Evolutionary conservation across 1,140 invertebrate genomes (phyloP), one percentile per base, ranked within the genome.

Genomic region (Frieseomelitta varia): DNA sequence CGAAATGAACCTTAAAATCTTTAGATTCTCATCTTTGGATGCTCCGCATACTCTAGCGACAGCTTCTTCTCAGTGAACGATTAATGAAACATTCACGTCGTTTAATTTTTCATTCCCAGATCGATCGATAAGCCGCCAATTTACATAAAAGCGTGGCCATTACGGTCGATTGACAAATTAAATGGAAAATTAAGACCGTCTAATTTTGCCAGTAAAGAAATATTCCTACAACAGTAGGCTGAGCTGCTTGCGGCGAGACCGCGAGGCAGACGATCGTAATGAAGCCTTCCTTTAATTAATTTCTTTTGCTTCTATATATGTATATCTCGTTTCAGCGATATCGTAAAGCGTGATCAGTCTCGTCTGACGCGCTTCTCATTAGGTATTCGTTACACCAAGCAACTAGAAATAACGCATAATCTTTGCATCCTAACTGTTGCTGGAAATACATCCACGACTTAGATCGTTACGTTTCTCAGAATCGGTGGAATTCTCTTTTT

Each of bases 131-230:
- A 47, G 39, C n/a, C n/a, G n/a, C n/a, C 3, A 61, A 61, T 61
- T 61, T 61, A 61, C 24, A n/a, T n/a, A n/a, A 17, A 4, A 55
- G 53, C 53, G 17, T 55, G 19, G 1, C 11, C 8, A 14, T 53
- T 73, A 53, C 47, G 51, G 56, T 27, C 21, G 71, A 55, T 71
- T 51, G 53, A 19, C 34, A 30, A 10, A 65, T 81, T 34, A 27
- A 27, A 47, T 14, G 61, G 51, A 58, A 69, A 71, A 58, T 79
- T 21, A 51, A 71, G 67, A 30, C 21, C 78, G 19, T 79, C 84
- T 85, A 84, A 86, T 91, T 92, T 89, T 88, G 90, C 92, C 90
- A 90, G 91, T 93, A 91, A 68, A 84, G 14, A 88, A 51, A 55
- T 73, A 55, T 55, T 90, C 88, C 90, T 92, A 88, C 74, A 30